Base-by-base conservation (phyloP, 2,888 invertebrate species). In the Acanthosepion esculentum region DNA sequence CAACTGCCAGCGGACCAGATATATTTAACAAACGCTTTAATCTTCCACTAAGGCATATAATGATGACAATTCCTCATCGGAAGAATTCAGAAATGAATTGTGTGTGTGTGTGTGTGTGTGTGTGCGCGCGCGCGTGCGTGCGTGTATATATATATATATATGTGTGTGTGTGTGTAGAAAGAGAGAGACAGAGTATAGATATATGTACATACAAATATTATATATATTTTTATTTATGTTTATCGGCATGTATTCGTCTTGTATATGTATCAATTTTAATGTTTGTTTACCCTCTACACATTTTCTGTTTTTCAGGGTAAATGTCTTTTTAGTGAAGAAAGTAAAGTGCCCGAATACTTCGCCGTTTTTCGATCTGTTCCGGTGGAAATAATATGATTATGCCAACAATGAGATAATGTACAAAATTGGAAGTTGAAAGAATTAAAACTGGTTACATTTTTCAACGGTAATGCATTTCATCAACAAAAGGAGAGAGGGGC, bases 371-470 rank as follows among this genome's bases (percentile, higher is more conserved):
- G 12, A 78, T n/a, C n/a, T 78, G n/a, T 78, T 78, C n/a, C 78
- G 7, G n/a, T n/a, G n/a, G 78, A 78, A 78, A 3, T 78, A 78
- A 78, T 78, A 78, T 78, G 78, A 78, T 78, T 78, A 78, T 29
- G 29, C 29, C 18, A 78, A n/a, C 78, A 78, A 78, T 78, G 78
- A 78, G 78, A 78, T 78, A n/a, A 78, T 78, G 78, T 78, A 29
- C 78, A 78, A 78, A 78, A 78, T 78, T 78, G 78, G 78, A 78
- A 78, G 78, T 78, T 78, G 78, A 78, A 29, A 78, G 78, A 78
- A 78, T 78, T 78, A 78, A 78, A 78, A 78, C n/a, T n/a, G n/a
- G 78, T 78, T 78, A n/a, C 78, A 78, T 78, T 78, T 78, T 78
- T 78, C 78, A 78, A 78, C n/a, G 12, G 78, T 78, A 78, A 78